Base-by-base conservation (phyloP, 64 coral and sea anemone species). In the Cladopsammia gracilis region DNA sequence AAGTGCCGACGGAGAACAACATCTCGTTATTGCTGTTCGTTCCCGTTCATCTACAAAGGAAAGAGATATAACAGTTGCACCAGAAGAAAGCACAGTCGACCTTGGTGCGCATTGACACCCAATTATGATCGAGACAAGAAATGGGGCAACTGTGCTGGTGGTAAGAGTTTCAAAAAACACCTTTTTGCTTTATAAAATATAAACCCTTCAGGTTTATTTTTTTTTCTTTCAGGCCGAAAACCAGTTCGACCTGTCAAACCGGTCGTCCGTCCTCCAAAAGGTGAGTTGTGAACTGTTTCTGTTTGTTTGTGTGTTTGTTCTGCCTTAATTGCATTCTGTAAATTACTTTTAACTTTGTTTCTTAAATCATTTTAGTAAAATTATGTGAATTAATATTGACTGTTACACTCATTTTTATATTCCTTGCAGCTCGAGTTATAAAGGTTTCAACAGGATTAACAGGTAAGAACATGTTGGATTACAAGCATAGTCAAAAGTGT, bases 81-180 rank as follows among this genome's bases (percentile, higher is more conserved):
- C 14, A 83, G 45, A 58, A 77, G 62, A 20, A 43, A 61, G 6
- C 66, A 64, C 48, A 76, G 75, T 25, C 67, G 69, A 25, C 87
- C 87, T 56, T 95, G 93, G 93, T 95, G 93, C 25, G 87, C 93
- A 54, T 23, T 67, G 6, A 95, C 93, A 46, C 79, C 87, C 10
- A 95, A 86, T 87, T 95, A 90, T 58, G 93, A 95, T 61, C 10
- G 82, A 23, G 62, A 95, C 64, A 86, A 20, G 25, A 58, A 71
- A 12, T 78, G 79, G 71, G 93, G 93, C 22, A 67, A 95, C 71
- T 90, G 93, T 68, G 43, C 6, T 47, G 15, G 42, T 61, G 54
- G 77, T 80, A 80, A 80, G 77, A 24, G 16, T 80, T 44, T 62
- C 12, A 80, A 80, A 19, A 61, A 56, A 3, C 5, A 62, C 1